Evolutionary conservation across 2,888 invertebrate species (phyloP).

Genomic region (Oligia strigilis): DNA sequence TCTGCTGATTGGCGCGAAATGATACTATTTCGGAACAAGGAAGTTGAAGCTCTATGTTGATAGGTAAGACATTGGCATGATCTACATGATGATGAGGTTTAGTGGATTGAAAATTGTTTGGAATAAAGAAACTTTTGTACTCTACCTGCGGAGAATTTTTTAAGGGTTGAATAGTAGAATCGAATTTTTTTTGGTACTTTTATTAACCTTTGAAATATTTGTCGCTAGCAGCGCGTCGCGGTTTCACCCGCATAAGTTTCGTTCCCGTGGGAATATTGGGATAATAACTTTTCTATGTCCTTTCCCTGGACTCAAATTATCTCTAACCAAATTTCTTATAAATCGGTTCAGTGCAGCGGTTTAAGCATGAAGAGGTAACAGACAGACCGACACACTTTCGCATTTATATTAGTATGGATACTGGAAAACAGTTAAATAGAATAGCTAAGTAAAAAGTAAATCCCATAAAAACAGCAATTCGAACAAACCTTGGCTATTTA

Average conservation of each 20-base stretch:
- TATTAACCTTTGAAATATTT: too few species aligned
- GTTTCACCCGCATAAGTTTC: too few species aligned
- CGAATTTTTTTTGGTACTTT: not conserved
- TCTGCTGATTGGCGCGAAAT: conserved; percentile 42
- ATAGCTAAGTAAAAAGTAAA: not conserved
- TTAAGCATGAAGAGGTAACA: too few species aligned
- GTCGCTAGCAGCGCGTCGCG: too few species aligned
- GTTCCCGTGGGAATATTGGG: too few species aligned
- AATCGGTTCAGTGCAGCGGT: too few species aligned
- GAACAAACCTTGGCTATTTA: not conserved
- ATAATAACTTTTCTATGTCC: too few species aligned
- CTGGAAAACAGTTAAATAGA: not conserved
- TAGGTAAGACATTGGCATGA: not conserved
- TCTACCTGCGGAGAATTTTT: not conserved
- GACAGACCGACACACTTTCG: too few species aligned
- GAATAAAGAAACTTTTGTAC: not conserved
- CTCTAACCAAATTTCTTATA: too few species aligned
- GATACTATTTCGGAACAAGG: conserved; percentile 1
- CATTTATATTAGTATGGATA: not conserved
- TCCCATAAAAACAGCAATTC: not conserved
- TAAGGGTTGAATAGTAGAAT: not conserved
- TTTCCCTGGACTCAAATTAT: too few species aligned
- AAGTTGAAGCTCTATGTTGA: not conserved
- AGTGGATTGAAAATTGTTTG: not conserved
- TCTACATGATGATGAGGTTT: not conserved